Evolutionary conservation across 2,797 vertebrate genomes (phyloP).

Genomic region (Chrosomus eos): DNA sequence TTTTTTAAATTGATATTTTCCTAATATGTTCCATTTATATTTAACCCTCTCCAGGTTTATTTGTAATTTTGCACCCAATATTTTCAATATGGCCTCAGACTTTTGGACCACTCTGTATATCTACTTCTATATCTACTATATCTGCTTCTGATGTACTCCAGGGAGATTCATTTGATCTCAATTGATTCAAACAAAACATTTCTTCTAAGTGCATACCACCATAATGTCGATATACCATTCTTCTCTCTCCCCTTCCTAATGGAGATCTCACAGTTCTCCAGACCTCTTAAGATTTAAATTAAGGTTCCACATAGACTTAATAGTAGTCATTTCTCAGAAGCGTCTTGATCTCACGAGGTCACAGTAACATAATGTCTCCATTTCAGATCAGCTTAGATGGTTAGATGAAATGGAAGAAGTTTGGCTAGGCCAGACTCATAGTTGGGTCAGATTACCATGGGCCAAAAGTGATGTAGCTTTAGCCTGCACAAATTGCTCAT

Average conservation of each 20-base stretch:
- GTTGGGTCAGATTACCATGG: background rate
- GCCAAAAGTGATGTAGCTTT: background rate
- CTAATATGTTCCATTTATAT: background rate
- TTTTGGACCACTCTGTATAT: background rate
- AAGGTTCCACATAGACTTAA: conserved; percentile 1
- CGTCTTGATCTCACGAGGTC: conserved; percentile 6
- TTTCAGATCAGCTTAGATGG: background rate
- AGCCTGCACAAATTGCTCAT: background rate
- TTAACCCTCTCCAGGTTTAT: background rate
- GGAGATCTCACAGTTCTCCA: conserved; percentile 19
- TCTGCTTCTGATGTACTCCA: conserved; percentile 3
- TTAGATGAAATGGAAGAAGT: background rate
- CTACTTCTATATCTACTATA: background rate
- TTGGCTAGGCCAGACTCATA: background rate
- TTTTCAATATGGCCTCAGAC: background rate
- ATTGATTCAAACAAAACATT: conserved; percentile 23
- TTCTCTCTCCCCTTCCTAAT: conserved; percentile 15
- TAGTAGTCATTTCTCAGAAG: conserved; percentile 23
- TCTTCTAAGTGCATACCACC: conserved; percentile 26
- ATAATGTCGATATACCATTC: conserved; percentile 12
- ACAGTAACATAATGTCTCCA: background rate
- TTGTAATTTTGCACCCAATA: background rate
- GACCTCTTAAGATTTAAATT: conserved; percentile 26
- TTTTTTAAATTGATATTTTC: background rate
- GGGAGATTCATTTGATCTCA: conserved; percentile 11